A percentile compares a stretch with the other conserved stretches of the same genome.
Conservation (phyloP, 2,888 invertebrate genomes). For the Hirtodrosophila histrioides region DNA sequence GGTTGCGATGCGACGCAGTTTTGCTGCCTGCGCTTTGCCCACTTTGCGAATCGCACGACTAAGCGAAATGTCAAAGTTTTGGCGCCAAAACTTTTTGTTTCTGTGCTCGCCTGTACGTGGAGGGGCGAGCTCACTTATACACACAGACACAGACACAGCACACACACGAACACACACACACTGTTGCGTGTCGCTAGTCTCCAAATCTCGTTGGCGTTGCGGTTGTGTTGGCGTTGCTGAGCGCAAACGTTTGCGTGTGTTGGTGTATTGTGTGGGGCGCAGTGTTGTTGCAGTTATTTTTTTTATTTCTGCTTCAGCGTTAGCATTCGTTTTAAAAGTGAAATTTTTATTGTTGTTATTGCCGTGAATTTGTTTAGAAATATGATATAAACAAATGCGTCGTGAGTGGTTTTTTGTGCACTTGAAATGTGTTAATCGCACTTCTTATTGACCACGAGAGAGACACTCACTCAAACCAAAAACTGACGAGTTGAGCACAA, state of each 20-base stretch:
- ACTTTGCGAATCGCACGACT: slow-evolving; percentile 60
- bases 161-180: slow-evolving; percentile 24
- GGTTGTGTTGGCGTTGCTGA: slow-evolving; percentile 30
- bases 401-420: slow-evolving; percentile 26
- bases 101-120: slow-evolving; percentile 59
- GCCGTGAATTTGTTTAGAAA: slow-evolving; percentile 63
- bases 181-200: slow-evolving; percentile 34
- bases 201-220: slow-evolving; percentile 46
- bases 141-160: slow-evolving; percentile 11
- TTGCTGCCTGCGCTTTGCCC: slow-evolving; percentile 48
- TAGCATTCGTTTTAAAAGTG: slow-evolving; percentile 55
- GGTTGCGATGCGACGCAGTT: slow-evolving; percentile 56
- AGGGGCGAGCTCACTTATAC: slow-evolving; percentile 46
- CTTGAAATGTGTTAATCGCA: slow-evolving; percentile 18
- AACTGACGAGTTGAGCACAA: slow-evolving; percentile 42
- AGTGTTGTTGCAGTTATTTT: slow-evolving; percentile 45
- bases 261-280: slow-evolving; percentile 24
- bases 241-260: slow-evolving; percentile 30
- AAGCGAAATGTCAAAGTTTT: slow-evolving; percentile 78
- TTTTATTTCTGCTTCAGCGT: slow-evolving; percentile 34
- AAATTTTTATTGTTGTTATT: slow-evolving; percentile 56
- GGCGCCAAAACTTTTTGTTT: slow-evolving; percentile 80
- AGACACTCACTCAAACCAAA: slow-evolving; percentile 47
- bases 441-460: slow-evolving; percentile 26
- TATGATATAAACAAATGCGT: slow-evolving; percentile 67